phyloP scores from a whole-genome alignment of 1,140 invertebrate genomes.

The Penaeus indicus region DNA sequence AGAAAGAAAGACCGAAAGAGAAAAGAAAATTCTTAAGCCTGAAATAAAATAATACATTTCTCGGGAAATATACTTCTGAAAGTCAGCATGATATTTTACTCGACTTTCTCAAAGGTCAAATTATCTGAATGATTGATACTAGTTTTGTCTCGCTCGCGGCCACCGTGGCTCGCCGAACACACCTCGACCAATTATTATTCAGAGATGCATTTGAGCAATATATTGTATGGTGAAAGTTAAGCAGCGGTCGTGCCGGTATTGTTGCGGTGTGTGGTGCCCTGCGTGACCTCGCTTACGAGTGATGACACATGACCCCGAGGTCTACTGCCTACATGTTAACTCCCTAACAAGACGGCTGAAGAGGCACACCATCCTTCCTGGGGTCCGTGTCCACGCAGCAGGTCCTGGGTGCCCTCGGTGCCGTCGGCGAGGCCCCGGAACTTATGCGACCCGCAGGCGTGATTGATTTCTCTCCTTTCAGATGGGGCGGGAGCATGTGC shows the following conservation, averaged over 20 bases:
- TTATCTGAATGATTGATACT: not conserved
- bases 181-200: constrained; percentile 1
- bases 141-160: not conserved
- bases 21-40: not conserved
- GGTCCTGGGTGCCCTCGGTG: not conserved
- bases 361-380: too few relatives aligned
- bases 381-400: too few relatives aligned
- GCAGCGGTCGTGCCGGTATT: too few relatives aligned
- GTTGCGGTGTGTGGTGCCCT: too few relatives aligned
- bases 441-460: not conserved
- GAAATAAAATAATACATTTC: not conserved
- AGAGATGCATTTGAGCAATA: constrained; percentile 2
- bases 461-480: not conserved
- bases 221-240: not conserved
- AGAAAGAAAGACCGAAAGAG: not conserved
- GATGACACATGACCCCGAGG: too few relatives aligned
- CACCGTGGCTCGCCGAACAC: not conserved
- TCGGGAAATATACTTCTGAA: not conserved
- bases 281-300: too few relatives aligned
- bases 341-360: too few relatives aligned
- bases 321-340: too few relatives aligned
- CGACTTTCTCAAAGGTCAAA: not conserved
- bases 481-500: not conserved
- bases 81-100: not conserved
- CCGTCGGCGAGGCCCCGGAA: not conserved